These are phyloP conservation scores for Gryon sp. DNA, from an alignment of 1,140 invertebrate genomes.

Conservation along the genomic window DNA sequence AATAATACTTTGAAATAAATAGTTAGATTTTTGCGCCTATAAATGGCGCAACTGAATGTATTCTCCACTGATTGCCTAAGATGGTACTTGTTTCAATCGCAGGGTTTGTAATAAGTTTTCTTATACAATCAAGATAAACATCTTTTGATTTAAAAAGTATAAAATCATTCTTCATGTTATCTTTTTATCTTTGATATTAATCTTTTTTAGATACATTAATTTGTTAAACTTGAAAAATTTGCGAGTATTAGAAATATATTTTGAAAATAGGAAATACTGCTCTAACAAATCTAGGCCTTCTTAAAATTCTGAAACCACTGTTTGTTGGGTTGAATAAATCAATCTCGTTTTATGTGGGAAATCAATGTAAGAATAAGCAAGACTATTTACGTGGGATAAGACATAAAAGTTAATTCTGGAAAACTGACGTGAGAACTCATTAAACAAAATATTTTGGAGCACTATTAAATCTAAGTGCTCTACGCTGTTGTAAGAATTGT, in stretches of 20 bases:
- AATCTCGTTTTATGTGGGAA: conserved; percentile 37
- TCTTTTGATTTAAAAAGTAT: too few species aligned
- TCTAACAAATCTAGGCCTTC: background rate
- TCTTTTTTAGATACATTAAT: too few species aligned
- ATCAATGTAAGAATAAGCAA: conserved; percentile 27
- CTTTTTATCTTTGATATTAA: too few species aligned
- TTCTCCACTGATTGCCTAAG: conserved; percentile 41
- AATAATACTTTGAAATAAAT: conserved; percentile 42
- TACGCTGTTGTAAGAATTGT: too few species aligned
- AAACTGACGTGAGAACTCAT: conserved; percentile 47
- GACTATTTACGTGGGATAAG: conserved; percentile 39
- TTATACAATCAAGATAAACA: too few species aligned
- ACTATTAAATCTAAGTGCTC: background rate
- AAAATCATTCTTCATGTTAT: too few species aligned
- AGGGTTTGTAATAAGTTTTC: background rate
- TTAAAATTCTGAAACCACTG: conserved; percentile 10
- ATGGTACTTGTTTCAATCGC: conserved; percentile 44
- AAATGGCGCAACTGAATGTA: conserved; percentile 31
- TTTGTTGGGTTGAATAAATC: conserved; percentile 7
- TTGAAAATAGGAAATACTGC: too few species aligned
- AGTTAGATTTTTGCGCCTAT: conserved; percentile 21
- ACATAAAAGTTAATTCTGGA: conserved; percentile 25
- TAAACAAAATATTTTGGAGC: conserved; percentile 32
- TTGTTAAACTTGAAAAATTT: too few species aligned
- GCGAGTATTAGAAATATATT: too few species aligned